Percentiles rank a stretch among this genome's conserved stretches.
Evolutionary conservation across 2,797 vertebrate genomes (phyloP).

Genomic region (Fistularia commersonii): DNA sequence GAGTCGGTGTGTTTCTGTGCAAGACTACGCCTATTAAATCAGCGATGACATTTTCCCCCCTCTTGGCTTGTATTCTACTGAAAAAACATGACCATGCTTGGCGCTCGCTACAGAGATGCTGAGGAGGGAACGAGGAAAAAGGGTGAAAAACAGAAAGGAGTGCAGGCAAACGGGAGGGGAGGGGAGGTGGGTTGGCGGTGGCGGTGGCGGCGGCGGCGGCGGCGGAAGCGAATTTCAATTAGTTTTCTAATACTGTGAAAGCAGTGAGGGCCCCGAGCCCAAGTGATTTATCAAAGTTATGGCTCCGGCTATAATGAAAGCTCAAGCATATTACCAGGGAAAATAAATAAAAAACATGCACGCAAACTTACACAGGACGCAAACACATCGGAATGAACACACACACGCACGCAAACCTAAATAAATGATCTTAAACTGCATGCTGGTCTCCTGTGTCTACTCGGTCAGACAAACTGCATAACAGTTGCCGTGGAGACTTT

Average conservation of each 20-base stretch:
- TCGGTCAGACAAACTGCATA: constrained; percentile 37
- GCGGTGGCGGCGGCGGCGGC: constrained; percentile 22
- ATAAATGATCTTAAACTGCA: constrained; percentile 56
- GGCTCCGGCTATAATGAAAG: constrained; percentile 76
- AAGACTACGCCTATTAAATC: constrained; percentile 69
- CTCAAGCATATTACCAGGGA: constrained; percentile 70
- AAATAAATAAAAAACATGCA: constrained; percentile 65
- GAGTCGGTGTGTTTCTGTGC: constrained; percentile 32
- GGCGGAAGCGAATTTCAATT: constrained; percentile 76
- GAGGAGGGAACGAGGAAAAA: constrained; percentile 18
- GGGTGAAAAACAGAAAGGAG: background rate
- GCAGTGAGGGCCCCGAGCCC: constrained; percentile 72
- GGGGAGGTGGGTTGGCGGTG: constrained; percentile 6
- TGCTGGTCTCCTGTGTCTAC: constrained; percentile 38
- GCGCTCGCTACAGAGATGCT: constrained; percentile 37
- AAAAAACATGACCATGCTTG: constrained; percentile 51
- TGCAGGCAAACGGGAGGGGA: constrained; percentile 2
- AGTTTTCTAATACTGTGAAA: constrained; percentile 80
- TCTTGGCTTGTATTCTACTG: constrained; percentile 56
- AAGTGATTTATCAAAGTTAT: constrained; percentile 84
- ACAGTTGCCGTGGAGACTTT: constrained; percentile 36
- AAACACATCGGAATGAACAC: background rate
- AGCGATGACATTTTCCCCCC: constrained; percentile 70
- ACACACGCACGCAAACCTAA: constrained; percentile 26
- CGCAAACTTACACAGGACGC: constrained; percentile 18